These are phyloP conservation scores for Andrena minutula DNA, from an alignment of 2,888 invertebrate species.

Conservation along the genomic window DNA sequence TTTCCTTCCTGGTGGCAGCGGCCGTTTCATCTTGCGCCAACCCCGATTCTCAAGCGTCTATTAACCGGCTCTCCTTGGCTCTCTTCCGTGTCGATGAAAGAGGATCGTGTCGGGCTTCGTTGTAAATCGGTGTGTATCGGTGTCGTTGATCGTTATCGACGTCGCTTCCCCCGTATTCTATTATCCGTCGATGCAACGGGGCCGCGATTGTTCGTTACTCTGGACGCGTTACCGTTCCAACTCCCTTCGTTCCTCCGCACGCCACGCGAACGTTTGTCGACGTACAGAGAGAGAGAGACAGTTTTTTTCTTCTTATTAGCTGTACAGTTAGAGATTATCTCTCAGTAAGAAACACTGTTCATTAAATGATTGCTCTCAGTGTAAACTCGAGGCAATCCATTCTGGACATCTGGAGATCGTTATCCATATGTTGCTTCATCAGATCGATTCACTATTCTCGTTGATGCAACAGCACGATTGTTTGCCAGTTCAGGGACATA, in stretches of 20 bases:
- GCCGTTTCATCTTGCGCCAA: constrained; percentile 23
- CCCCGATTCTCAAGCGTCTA: constrained; percentile 28
- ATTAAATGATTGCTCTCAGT: neutral
- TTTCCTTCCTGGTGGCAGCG: constrained; percentile 12
- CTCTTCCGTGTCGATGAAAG: constrained; percentile 33
- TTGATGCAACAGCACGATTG: neutral
- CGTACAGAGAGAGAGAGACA: neutral
- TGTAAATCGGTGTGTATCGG: constrained; percentile 53
- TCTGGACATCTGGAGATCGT: constrained; percentile 1
- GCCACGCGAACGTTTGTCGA: constrained; percentile 20
- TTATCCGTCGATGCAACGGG: constrained; percentile 47
- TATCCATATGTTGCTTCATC: neutral
- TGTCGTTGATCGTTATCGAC: constrained; percentile 56
- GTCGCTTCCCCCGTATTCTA: constrained; percentile 39
- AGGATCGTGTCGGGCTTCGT: constrained; percentile 37
- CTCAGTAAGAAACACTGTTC: neutral
- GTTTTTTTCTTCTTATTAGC: constrained; percentile 13
- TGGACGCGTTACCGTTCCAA: neutral
- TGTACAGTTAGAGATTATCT: neutral
- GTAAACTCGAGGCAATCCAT: neutral
- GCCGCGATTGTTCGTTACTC: constrained; percentile 48
- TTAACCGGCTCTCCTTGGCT: constrained; percentile 26
- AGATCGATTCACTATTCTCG: constrained; percentile 16
- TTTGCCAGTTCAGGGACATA: constrained; percentile 13
- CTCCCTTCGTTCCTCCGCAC: constrained; percentile 1